A percentile compares a stretch with the other conserved stretches of the same genome.
Conservation (phyloP, 2,113 vertebrate genomes). For the Megalops atlanticus region DNA sequence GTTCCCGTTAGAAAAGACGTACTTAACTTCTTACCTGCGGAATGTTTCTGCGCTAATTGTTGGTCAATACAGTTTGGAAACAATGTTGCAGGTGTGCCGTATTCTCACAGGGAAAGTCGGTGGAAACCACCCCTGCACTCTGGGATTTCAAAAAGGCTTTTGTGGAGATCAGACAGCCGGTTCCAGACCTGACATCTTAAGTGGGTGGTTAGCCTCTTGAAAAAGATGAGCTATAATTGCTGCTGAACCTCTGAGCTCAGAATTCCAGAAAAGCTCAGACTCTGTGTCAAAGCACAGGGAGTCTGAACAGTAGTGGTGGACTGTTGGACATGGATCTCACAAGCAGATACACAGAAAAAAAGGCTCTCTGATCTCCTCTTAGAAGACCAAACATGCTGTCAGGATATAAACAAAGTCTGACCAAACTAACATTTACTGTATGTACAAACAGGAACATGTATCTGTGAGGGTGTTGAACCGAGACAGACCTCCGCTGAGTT, state of each 20-base stretch:
- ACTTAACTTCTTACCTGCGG: not conserved
- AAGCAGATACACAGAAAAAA: not conserved
- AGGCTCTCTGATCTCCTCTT: not conserved
- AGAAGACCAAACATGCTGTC: constrained; percentile 5
- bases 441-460: not conserved
- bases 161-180: not conserved
- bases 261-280: not conserved
- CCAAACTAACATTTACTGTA: not conserved
- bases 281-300: not conserved
- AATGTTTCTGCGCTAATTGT: not conserved
- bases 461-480: not conserved
- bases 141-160: not conserved
- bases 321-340: not conserved
- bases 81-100: not conserved
- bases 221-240: constrained; percentile 2
- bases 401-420: not conserved
- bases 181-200: not conserved
- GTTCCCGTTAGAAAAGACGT: not conserved
- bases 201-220: not conserved
- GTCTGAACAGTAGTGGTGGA: not conserved
- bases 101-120: not conserved
- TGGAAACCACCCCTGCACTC: not conserved
- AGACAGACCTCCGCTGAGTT: not conserved
- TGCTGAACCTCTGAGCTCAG: not conserved
- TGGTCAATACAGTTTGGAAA: not conserved